phyloP scores from a whole-genome alignment of 2,888 invertebrate genomes.

The Microplitis deprimator region DNA sequence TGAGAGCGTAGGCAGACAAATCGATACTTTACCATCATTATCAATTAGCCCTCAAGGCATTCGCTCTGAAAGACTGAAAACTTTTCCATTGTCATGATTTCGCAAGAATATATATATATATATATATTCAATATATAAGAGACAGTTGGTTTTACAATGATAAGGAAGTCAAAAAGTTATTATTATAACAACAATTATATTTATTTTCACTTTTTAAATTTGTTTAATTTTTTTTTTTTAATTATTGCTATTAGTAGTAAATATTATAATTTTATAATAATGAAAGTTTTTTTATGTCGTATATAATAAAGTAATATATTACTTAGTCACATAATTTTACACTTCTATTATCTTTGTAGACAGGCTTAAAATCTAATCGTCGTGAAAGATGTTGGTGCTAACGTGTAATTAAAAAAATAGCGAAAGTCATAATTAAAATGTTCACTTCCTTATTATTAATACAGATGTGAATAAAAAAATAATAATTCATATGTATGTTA shows the following conservation, averaged over 20 bases:
- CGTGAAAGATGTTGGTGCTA: slow-evolving; percentile 9
- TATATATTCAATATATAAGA: neutral
- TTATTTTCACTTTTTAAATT: neutral
- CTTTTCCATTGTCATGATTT: slow-evolving; percentile 11
- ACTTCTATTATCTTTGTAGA: slow-evolving; percentile 3
- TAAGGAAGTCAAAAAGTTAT: too few species aligned
- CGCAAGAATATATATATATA: too few species aligned
- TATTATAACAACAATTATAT: slow-evolving; percentile 8
- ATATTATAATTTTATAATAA: slow-evolving; percentile 5
- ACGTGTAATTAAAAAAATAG: slow-evolving; percentile 12
- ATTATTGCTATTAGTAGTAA: neutral
- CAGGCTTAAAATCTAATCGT: slow-evolving; percentile 8
- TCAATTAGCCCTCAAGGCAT: slow-evolving; percentile 16
- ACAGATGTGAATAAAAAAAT: neutral
- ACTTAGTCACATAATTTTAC: slow-evolving; percentile 9
- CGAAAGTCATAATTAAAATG: slow-evolving; percentile 18
- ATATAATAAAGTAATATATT: neutral
- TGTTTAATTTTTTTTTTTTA: neutral
- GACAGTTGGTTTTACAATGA: slow-evolving; percentile 18
- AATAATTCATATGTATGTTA: neutral
- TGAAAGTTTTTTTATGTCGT: slow-evolving; percentile 11
- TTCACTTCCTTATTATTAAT: neutral
- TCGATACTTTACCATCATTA: slow-evolving; percentile 12
- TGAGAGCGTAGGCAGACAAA: too few species aligned
- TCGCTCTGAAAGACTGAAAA: neutral